A percentile compares a stretch with the other conserved stretches of the same genome.
phyloP scores from a whole-genome alignment of 2,888 invertebrate genomes.

The Trypoxylon attenuatum region DNA sequence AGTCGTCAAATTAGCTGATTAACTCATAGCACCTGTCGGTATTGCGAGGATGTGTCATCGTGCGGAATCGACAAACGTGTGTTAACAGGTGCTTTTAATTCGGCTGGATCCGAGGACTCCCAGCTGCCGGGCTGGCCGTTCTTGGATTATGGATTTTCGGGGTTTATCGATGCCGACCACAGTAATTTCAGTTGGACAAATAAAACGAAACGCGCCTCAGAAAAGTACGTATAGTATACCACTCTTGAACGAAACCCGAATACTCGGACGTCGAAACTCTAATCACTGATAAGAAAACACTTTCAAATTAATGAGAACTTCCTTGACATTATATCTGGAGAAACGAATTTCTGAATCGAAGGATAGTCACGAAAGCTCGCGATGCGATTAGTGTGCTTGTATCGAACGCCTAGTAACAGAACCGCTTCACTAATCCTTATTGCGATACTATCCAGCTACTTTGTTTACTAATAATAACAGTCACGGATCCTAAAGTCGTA shows the following conservation, averaged over 20 bases:
- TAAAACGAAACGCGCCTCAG: not conserved
- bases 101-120: slow-evolving; percentile 11
- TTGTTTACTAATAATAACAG: slow-evolving; percentile 11
- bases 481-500: slow-evolving; percentile 14
- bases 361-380: too few relatives aligned
- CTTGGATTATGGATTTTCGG: slow-evolving; percentile 34
- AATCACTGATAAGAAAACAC: not conserved
- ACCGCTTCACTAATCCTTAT: too few relatives aligned
- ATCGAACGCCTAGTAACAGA: too few relatives aligned
- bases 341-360: too few relatives aligned
- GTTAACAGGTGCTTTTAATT: slow-evolving; percentile 54
- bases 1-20: slow-evolving; percentile 55
- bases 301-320: too few relatives aligned
- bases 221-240: too few relatives aligned
- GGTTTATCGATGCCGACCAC: slow-evolving; percentile 16
- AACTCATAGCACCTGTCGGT: slow-evolving; percentile 49
- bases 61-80: slow-evolving; percentile 30
- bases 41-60: slow-evolving; percentile 33
- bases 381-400: too few relatives aligned
- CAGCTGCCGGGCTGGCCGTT: slow-evolving; percentile 29
- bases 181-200: slow-evolving; percentile 28
- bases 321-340: too few relatives aligned
- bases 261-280: too few relatives aligned
- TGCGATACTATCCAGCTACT: too few relatives aligned
- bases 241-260: too few relatives aligned